These are phyloP conservation scores for Micoletzkya japonica DNA, from an alignment of 2,888 invertebrate species.

Conservation along the genomic window DNA sequence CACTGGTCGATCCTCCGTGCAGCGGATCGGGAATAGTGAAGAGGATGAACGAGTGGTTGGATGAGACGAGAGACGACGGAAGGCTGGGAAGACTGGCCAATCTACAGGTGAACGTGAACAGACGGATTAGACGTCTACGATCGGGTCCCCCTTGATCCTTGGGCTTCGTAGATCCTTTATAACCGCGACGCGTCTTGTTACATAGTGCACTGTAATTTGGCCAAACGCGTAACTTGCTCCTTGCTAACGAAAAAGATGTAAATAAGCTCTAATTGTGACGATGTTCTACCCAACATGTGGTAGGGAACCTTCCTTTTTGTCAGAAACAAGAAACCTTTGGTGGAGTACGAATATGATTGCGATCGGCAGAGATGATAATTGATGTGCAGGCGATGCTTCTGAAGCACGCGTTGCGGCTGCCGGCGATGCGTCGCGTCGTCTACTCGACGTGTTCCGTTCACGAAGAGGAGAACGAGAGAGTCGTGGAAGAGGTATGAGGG, in stretches of 20 bases:
- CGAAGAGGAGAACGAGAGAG: constrained; percentile 88
- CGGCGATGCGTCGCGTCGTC: constrained; percentile 81
- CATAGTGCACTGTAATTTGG: no score
- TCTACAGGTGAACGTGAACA: constrained; percentile 55
- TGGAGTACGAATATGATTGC: no score
- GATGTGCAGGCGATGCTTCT: constrained; percentile 79
- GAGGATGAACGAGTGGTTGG: constrained; percentile 47
- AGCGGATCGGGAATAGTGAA: constrained; percentile 81
- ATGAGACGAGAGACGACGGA: constrained; percentile 45
- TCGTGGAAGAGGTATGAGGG: constrained; percentile 75
- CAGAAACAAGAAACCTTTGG: no score
- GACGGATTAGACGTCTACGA: background rate
- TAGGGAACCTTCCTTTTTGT: no score
- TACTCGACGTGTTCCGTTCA: constrained; percentile 94
- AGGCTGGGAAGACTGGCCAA: constrained; percentile 57
- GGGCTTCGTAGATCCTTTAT: background rate
- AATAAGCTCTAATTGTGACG: no score
- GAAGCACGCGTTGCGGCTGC: constrained; percentile 82
- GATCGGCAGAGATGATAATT: no score
- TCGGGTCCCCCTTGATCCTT: background rate
- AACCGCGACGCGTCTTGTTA: background rate
- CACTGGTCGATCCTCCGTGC: constrained; percentile 95
- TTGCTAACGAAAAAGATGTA: no score
- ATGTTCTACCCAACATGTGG: no score
- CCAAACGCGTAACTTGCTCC: no score